These are phyloP conservation scores for Hirtodrosophila alboralis DNA, from an alignment of 2,888 invertebrate species.

Conservation along the genomic window DNA sequence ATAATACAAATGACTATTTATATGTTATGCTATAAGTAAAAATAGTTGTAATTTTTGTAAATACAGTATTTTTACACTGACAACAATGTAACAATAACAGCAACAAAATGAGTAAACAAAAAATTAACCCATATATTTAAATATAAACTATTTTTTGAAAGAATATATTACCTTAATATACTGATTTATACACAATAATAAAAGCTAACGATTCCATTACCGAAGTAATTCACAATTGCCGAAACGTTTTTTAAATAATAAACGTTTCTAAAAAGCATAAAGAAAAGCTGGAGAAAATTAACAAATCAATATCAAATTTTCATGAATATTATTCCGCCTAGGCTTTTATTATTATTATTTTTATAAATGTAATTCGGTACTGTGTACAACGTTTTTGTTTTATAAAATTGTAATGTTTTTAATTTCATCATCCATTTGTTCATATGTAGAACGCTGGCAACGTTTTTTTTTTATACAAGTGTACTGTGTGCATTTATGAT, in stretches of 20 bases:
- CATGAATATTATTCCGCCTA: conserved; percentile 48
- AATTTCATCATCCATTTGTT: conserved; percentile 34
- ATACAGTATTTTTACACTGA: conserved; percentile 75
- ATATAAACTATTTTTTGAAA: conserved; percentile 70
- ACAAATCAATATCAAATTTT: conserved; percentile 42
- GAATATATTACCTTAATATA: conserved; percentile 65
- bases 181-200: conserved; percentile 57
- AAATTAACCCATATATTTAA: conserved; percentile 55
- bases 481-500: conserved; percentile 51
- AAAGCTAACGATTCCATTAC: conserved; percentile 59
- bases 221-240: conserved; percentile 31
- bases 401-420: conserved; percentile 37
- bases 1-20: conserved; percentile 74
- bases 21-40: conserved; percentile 69
- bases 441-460: conserved; percentile 39
- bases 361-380: conserved; percentile 44
- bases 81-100: conserved; percentile 48
- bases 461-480: conserved; percentile 36
- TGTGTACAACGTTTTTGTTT: conserved; percentile 60
- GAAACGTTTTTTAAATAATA: conserved; percentile 33
- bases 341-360: conserved; percentile 41
- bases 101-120: conserved; percentile 41
- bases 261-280: conserved; percentile 25
- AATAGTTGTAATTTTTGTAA: conserved; percentile 72
- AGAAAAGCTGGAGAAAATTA: not conserved